Evolutionary conservation across 2,888 invertebrate species (phyloP), one percentile per base, ranked within the genome.

Genomic region (Plebejus argus): DNA sequence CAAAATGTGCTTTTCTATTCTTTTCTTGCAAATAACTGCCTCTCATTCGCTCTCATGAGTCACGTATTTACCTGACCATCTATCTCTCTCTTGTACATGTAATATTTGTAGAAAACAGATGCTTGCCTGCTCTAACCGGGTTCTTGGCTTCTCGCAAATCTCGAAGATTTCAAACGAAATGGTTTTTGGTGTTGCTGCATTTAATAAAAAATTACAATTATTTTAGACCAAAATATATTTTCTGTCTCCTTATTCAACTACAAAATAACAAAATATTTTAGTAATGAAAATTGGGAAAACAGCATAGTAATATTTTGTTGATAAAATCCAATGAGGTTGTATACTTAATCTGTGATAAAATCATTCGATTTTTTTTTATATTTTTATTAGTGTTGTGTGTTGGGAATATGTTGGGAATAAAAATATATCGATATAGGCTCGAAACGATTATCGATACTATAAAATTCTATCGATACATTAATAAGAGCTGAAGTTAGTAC

Each of bases 1-100:
- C 20, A 76, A 45, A 72, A 18, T 70, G 8, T 81, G 76, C 79
- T 28, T 81, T 20, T 76, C 82, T 78, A 79, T 80, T 78, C 81
- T 72, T 66, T 56, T 70, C 76, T 15, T 61, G 74, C 28, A 33
- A 45, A 61, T 58, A 45, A 23, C 3, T 58, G 23, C 35, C 18
- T 45, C 15, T 56, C 10, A 33, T 45, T 20, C 45, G 58, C 18
- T 45, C 28, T 56, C 10, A 18, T 28, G 20, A 56, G 70, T 70
- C 45, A 75, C 45, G 76, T 33, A 66, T 66, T 66, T 66, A 33
- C 66, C 66, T 66, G 28, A 66, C 28, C 18, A 12, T 33, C 28
- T 70, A 79, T 81, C 81, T 79, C 80, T 78, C 74, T 81, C 70
- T 72, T 35, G 70, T 39, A 12, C 18, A 66, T 28, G 66, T 28